A percentile compares a stretch with the other conserved stretches of the same genome.
Evolutionary conservation across 2,888 invertebrate genomes (phyloP).

Genomic region (Petrolisthes cinctipes): DNA sequence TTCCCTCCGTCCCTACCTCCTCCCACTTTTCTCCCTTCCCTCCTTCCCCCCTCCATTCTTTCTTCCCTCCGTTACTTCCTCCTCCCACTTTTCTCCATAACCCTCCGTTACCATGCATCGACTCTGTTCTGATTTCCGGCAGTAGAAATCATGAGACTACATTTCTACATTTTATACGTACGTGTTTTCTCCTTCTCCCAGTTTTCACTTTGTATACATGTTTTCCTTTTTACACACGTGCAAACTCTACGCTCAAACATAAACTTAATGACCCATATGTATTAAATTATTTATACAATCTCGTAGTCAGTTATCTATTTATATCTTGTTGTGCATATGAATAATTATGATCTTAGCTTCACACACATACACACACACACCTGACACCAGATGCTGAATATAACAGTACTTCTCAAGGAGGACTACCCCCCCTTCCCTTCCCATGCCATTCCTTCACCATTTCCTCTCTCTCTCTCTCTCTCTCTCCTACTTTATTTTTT

Average conservation of each 20-base stretch:
- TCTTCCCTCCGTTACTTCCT: background rate
- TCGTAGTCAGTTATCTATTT: background rate
- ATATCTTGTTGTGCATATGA: background rate
- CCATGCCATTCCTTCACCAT: background rate
- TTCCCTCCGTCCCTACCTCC: background rate
- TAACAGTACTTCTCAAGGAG: slow-evolving; percentile 23
- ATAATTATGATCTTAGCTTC: background rate
- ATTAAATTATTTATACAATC: background rate
- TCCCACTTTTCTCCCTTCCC: background rate
- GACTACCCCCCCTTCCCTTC: background rate
- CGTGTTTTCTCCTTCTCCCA: background rate
- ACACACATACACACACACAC: slow-evolving; percentile 29
- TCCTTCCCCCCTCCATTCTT: background rate
- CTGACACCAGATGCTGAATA: slow-evolving; percentile 1
- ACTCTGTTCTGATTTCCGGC: background rate
- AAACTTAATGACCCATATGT: background rate
- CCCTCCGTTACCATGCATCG: background rate
- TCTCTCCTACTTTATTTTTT: background rate
- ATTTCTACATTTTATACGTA: background rate
- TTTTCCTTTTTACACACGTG: background rate
- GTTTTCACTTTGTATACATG: background rate
- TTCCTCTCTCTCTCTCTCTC: background rate
- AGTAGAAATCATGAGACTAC: background rate
- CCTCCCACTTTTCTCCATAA: background rate
- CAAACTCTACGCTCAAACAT: background rate